phyloP scores from a whole-genome alignment of 2,113 vertebrate genomes.

The Paradoxurus hermaphroditus region DNA sequence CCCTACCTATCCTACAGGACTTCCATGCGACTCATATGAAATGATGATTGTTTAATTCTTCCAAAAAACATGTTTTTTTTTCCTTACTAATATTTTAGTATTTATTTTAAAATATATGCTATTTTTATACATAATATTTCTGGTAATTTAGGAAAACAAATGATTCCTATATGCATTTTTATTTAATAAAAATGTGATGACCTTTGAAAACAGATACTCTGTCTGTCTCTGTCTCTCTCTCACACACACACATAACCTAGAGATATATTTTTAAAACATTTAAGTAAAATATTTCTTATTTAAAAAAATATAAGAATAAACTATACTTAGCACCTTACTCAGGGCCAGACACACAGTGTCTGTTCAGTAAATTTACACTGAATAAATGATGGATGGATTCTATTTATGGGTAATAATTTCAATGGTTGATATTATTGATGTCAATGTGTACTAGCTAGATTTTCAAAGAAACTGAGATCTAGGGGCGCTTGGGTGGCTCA shows the following conservation, averaged over 20 bases:
- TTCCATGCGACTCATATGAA: neutral
- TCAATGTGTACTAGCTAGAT: neutral
- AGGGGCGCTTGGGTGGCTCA: no score
- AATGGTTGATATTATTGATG: neutral
- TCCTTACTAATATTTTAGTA: neutral
- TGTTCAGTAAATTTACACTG: neutral
- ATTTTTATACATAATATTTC: neutral
- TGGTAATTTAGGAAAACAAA: neutral
- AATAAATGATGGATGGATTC: neutral
- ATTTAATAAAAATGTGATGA: neutral
- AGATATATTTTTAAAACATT: neutral
- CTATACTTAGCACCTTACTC: neutral
- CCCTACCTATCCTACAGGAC: neutral
- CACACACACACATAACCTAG: neutral
- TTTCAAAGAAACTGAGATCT: neutral
- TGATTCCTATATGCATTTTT: neutral
- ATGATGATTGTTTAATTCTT: neutral
- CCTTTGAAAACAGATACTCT: neutral
- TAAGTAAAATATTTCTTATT: neutral
- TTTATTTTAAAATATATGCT: slow-evolving; percentile 2
- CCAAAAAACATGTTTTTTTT: neutral
- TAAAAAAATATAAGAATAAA: neutral
- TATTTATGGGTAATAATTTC: neutral
- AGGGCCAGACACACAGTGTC: neutral
- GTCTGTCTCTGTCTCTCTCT: neutral